Evolutionary conservation across 2,113 vertebrate species (phyloP), one percentile per base, ranked within the genome.

Genomic region (Corythoichthys haematopterus): DNA sequence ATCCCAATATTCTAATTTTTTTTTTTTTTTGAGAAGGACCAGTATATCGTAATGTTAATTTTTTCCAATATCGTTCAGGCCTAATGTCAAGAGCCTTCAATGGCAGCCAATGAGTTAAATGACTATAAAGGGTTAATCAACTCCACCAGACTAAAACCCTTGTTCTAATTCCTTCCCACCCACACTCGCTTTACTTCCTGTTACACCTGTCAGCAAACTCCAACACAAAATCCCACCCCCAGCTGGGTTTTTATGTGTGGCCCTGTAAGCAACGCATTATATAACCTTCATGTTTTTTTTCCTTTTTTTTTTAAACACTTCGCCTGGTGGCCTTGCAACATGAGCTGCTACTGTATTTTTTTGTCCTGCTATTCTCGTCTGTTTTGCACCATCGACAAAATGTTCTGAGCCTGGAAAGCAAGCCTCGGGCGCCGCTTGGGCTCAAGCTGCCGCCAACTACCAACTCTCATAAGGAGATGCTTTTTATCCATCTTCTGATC

Each of bases 91-190:
- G 20, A 28, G 20, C 40, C 40, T 1, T 43, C 40, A 43, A 43
- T 43, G 40, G 40, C 40, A 43, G 3, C 6, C 40, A 43, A 43
- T 8, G 6, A 43, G 40, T 43, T 43, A 43, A 43, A 43, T 8
- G 6, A 43, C 40, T 6, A 43, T 7, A 43, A 84, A 87, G 93
- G 71, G 33, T 57, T 28, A 28, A 28, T 57, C 33, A 57, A 57
- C 40, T 43, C 9, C 40, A 43, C 20, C 20, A 28, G 20, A 28
- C 20, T 28, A 28, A 28, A 13, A 36, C 45, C 59, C 68, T 65
- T 65, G 48, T 75, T 53, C 33, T 56, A 63, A 60, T 66, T 62
- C 52, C 73, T 77, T 59, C 75, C 60, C 71, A 74, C 59, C 67
- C 59, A 74, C 3, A 47, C 68, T 76, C 38, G 61, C 71, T 28